These are phyloP conservation scores for Leptinotarsa juncta DNA, from an alignment of 2,888 invertebrate species.

Conservation along the genomic window DNA sequence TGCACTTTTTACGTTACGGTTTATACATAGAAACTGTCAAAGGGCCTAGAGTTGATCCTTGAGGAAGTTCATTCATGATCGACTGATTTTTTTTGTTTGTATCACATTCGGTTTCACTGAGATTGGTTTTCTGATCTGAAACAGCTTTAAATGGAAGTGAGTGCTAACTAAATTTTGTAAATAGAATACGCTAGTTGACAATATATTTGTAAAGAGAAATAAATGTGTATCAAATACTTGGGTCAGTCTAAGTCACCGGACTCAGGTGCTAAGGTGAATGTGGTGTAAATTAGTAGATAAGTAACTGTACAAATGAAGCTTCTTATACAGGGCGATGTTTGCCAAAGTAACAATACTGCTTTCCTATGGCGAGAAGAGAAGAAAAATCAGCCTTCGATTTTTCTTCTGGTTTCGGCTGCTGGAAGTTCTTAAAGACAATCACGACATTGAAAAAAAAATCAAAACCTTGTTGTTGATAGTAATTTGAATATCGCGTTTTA, in stretches of 20 bases:
- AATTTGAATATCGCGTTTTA: no score
- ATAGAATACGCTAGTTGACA: slow-evolving; percentile 32
- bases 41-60: slow-evolving; percentile 5
- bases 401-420: neutral
- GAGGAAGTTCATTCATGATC: neutral
- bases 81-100: neutral
- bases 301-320: slow-evolving; percentile 11
- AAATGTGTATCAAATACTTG: slow-evolving; percentile 13
- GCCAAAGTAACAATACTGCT: neutral
- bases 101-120: neutral
- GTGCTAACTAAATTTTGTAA: slow-evolving; percentile 30
- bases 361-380: neutral
- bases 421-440: neutral
- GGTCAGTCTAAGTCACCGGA: slow-evolving; percentile 22
- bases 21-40: neutral
- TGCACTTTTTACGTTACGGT: neutral
- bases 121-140: slow-evolving; percentile 12
- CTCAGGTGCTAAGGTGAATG: slow-evolving; percentile 30
- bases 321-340: neutral
- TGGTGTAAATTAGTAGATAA: slow-evolving; percentile 13
- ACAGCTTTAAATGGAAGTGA: neutral
- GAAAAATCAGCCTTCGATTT: slow-evolving; percentile 9
- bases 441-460: neutral
- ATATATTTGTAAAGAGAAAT: slow-evolving; percentile 34
- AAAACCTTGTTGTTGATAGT: neutral